Base-by-base conservation (phyloP, 2,113 vertebrate genomes). In the Arenaria interpres region DNA sequence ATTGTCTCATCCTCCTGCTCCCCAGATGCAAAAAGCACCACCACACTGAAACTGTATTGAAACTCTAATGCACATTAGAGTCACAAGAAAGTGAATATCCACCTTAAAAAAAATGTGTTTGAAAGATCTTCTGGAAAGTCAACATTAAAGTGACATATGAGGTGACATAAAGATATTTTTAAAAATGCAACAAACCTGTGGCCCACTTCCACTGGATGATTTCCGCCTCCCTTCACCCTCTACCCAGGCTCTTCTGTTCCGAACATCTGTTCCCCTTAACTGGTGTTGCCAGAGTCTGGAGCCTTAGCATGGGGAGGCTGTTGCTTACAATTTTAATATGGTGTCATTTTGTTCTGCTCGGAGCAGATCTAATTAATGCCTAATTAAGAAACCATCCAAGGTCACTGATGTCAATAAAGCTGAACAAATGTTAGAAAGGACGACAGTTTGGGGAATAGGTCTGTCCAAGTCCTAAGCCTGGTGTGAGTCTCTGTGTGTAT, bases 321-420 rank as follows among this genome's bases (percentile, higher is more conserved):
- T 50, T 86, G 37, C 32, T 90, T 63, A 74, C 2, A 10, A 39
- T 89, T 92, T 95, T 84, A 78, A 43, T 84, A 63, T 15, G 9
- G 27, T 50, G 7, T 77, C 33, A 53, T 87, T 89, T 91, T 87
- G 53, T 74, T 85, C n/a, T 90, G 37, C 30, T 88, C 57, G 90
- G 30, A 85, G 59, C 4, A 78, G 56, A 77, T 50, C 41, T 84
- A 92, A 96, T 87, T 86, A 86, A 78, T 59, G 21, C 12, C 43
- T 75, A 86, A 91, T 94, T 93, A 90, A 87, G 37, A 77, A 71
- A 57, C 54, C 21, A 32, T 80, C 63, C 89, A 90, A 73, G 79
- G 83, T 93, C 68, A 84, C 43, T 51, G 43, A 51, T 88, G 35
- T 84, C 76, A 86, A 46, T 77, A 93, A 87, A 59, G 43, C 46